Conservation (phyloP, 2,888 invertebrate genomes). For the Cataglyphis altisquamis region DNA sequence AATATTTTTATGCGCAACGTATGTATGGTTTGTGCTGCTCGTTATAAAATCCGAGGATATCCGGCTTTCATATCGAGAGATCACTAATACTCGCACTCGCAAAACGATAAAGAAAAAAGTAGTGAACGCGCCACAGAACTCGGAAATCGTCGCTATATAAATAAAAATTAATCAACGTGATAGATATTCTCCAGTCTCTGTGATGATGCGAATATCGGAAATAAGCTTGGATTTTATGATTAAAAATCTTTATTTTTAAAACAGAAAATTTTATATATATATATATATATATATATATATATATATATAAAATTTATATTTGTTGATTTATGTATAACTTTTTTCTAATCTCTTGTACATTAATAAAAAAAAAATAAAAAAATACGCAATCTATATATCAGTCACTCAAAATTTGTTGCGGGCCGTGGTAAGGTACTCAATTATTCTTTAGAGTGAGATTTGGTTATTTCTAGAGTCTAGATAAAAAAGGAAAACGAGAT, state of each 20-base stretch:
- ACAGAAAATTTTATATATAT: no score
- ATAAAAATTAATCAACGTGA: not conserved
- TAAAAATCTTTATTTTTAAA: not conserved
- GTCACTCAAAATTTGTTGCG: slow-evolving; percentile 19
- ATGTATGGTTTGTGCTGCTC: slow-evolving; percentile 15
- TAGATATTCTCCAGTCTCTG: not conserved
- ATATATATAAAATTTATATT: not conserved
- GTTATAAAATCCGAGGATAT: slow-evolving; percentile 46
- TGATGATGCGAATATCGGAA: not conserved
- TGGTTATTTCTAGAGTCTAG: slow-evolving; percentile 14
- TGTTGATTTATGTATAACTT: not conserved
- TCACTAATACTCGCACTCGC: slow-evolving; percentile 23
- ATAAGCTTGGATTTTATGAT: not conserved
- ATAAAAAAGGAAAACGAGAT: slow-evolving; percentile 62
- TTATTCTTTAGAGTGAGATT: slow-evolving; percentile 29
- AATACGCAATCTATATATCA: not conserved
- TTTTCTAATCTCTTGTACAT: not conserved
- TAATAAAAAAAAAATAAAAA: not conserved
- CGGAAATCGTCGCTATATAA: slow-evolving; percentile 48
- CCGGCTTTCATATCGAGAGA: slow-evolving; percentile 27
- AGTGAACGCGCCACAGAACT: slow-evolving; percentile 1
- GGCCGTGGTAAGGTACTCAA: slow-evolving; percentile 1
- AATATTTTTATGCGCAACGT: slow-evolving; percentile 35
- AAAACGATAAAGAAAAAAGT: slow-evolving; percentile 45
- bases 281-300: not conserved